Evolutionary conservation across 2,797 vertebrate species (phyloP).

Genomic region (Lates japonicus): DNA sequence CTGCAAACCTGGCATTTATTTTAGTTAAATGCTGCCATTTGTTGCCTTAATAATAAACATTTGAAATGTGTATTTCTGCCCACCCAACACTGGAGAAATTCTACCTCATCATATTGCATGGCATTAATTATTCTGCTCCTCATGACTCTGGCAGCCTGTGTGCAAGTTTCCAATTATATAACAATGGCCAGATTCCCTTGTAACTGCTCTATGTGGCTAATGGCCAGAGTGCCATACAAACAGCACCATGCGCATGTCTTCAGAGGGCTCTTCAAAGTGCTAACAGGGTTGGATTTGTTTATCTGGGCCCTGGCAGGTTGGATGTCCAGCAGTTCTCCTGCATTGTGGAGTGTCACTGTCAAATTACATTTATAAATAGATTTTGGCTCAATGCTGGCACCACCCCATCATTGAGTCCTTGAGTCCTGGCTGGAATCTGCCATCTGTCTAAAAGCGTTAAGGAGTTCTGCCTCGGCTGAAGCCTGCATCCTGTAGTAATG

Average conservation of each 20-base stretch:
- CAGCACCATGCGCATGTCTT: constrained; percentile 29
- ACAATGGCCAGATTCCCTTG: constrained; percentile 34
- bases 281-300: constrained; percentile 71
- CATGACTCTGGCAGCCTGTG: constrained; percentile 8
- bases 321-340: constrained; percentile 63
- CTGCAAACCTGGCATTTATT: neutral
- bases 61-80: neutral
- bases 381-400: constrained; percentile 63
- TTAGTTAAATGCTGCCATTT: neutral
- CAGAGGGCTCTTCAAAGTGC: constrained; percentile 46
- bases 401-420: constrained; percentile 60
- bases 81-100: neutral
- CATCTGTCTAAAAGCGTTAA: constrained; percentile 70
- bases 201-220: constrained; percentile 30
- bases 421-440: constrained; percentile 69
- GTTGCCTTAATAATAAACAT: neutral
- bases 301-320: constrained; percentile 63
- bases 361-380: constrained; percentile 82
- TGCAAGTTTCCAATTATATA: constrained; percentile 38
- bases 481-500: constrained; percentile 21
- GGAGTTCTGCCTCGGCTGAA: constrained; percentile 36
- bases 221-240: constrained; percentile 40
- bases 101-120: neutral
- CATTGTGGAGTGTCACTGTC: constrained; percentile 70
- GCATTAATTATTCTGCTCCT: constrained; percentile 16